Percentiles rank a stretch among this genome's conserved stretches.
Evolutionary conservation across 1,140 invertebrate genomes (phyloP).

Genomic region (Coenobita brevimanus): DNA sequence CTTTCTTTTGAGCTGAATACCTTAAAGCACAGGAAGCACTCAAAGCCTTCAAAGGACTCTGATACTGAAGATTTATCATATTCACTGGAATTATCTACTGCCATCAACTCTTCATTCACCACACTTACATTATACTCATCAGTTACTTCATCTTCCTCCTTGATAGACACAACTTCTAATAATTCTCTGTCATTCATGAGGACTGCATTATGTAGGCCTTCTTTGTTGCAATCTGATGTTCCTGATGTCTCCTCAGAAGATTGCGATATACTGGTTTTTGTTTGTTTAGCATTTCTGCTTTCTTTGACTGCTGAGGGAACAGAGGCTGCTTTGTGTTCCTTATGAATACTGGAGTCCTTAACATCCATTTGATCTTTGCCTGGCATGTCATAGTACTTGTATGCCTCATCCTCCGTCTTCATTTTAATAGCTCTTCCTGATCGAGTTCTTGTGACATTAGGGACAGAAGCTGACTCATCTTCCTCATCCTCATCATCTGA

Average conservation of each 20-base stretch:
- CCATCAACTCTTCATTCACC: neutral
- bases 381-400: constrained; percentile 55
- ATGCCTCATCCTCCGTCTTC: constrained; percentile 42
- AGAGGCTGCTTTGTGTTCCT: neutral
- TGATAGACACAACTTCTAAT: neutral
- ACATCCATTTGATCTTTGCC: constrained; percentile 15
- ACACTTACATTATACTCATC: neutral
- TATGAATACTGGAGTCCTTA: constrained; percentile 16
- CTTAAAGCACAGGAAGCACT: constrained; percentile 46
- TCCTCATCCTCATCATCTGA: constrained; percentile 54
- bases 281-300: constrained; percentile 28
- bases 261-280: neutral
- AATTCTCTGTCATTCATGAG: neutral
- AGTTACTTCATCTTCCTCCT: neutral
- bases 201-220: neutral
- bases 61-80: constrained; percentile 5
- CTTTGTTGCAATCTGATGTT: neutral
- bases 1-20: constrained; percentile 34
- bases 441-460: constrained; percentile 36
- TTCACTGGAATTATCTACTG: neutral
- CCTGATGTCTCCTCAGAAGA: neutral
- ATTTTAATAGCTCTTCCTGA: constrained; percentile 48
- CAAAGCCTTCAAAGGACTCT: constrained; percentile 10
- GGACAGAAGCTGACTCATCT: constrained; percentile 9
- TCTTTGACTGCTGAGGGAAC: neutral